Evolutionary conservation across 1,140 invertebrate genomes (phyloP).

Genomic region (Adelges cooleyi): DNA sequence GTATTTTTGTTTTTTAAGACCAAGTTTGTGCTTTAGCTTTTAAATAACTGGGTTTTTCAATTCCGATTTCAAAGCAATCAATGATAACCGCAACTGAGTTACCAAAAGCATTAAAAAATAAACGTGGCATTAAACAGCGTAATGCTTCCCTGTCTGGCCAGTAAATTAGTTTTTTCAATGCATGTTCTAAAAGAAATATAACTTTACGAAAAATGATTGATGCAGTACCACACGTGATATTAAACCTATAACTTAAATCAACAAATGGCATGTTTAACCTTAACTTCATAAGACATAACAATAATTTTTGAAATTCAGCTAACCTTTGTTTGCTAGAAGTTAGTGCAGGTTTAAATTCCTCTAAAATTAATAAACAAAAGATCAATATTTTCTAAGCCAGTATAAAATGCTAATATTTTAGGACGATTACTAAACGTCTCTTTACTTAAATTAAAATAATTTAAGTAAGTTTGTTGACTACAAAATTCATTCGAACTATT

Average conservation of each 20-base stretch:
- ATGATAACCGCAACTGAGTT: conserved; percentile 13
- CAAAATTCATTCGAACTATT: not conserved
- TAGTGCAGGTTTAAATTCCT: not conserved
- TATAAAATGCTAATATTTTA: conserved; percentile 7
- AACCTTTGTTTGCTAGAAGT: not conserved
- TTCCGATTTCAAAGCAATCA: conserved; percentile 26
- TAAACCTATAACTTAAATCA: conserved; percentile 5
- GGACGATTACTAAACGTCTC: not conserved
- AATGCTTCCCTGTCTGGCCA: conserved; percentile 1
- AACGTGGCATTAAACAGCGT: not conserved
- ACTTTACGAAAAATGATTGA: conserved; percentile 5
- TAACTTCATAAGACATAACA: conserved; percentile 11
- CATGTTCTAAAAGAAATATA: conserved; percentile 11
- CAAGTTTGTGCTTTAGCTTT: conserved; percentile 33
- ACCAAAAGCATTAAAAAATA: conserved; percentile 7
- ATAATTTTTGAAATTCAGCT: conserved; percentile 14
- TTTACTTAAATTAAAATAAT: not conserved
- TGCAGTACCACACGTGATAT: not conserved
- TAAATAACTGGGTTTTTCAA: conserved; percentile 32
- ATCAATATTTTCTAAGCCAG: not conserved
- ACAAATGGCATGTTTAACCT: conserved; percentile 3
- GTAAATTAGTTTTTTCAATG: conserved; percentile 4
- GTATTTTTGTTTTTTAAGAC: conserved; percentile 37
- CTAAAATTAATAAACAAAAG: conserved; percentile 1
- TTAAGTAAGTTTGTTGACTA: conserved; percentile 4